Evolutionary conservation across 53 echinoderm and acorn worm species (phyloP).

Genomic region (Pentamera pediparva): DNA sequence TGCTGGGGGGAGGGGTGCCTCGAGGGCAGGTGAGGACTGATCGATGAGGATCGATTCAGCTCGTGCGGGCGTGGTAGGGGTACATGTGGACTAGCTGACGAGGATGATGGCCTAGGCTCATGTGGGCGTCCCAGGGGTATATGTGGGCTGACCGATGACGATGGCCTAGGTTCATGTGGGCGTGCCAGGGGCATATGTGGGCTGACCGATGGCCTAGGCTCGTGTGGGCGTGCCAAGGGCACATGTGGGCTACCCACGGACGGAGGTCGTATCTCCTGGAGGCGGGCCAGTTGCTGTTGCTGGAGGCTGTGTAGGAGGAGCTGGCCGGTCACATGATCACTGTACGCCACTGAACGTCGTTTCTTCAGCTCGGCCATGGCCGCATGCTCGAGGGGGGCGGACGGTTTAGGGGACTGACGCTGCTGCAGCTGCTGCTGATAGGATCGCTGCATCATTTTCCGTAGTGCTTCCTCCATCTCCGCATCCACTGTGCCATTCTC

Average conservation of each 20-base stretch:
- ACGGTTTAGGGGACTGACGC: neutral
- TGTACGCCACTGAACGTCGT: neutral
- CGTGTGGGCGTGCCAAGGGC: no score
- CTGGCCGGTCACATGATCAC: neutral
- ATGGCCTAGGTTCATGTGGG: no score
- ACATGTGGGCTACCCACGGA: neutral
- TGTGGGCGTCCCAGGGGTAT: no score
- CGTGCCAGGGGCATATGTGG: neutral
- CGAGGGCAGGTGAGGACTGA: neutral
- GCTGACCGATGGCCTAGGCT: neutral
- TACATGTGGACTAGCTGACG: neutral
- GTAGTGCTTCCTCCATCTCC: constrained; percentile 19
- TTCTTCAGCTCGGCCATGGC: neutral
- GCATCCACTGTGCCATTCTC: constrained; percentile 22
- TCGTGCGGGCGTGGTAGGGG: no score
- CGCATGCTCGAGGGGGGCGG: neutral
- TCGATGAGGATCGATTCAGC: neutral
- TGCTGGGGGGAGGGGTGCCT: neutral
- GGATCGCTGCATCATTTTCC: constrained; percentile 21
- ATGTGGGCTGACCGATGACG: neutral
- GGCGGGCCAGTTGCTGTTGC: neutral
- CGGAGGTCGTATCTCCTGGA: neutral
- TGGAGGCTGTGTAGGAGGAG: neutral
- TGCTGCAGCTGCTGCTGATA: neutral
- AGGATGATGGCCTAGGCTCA: neutral